These are phyloP conservation scores for Nineta flava DNA, from an alignment of 2,888 invertebrate genomes.

Conservation along the genomic window DNA sequence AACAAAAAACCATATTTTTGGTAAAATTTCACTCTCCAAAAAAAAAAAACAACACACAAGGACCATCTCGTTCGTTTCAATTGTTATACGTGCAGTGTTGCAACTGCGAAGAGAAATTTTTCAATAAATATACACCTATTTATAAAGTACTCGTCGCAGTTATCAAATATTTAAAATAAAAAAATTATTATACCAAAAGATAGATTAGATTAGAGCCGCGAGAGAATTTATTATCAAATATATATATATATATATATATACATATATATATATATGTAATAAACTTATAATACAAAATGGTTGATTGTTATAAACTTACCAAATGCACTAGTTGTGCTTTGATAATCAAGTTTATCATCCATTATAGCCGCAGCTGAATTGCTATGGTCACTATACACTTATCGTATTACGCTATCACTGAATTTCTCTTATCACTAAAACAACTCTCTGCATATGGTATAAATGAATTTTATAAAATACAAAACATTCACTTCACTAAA, in stretches of 20 bases:
- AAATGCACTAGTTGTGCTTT: conserved; percentile 1
- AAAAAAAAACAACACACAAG: no score
- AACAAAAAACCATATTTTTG: no score
- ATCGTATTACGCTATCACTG: neutral
- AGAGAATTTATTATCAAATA: neutral
- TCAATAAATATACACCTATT: neutral
- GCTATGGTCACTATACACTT: no score
- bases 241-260: neutral
- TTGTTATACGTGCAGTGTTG: neutral
- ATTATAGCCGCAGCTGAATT: neutral
- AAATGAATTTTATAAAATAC: no score
- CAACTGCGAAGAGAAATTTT: neutral
- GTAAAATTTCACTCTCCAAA: no score
- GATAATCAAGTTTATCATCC: conserved; percentile 2
- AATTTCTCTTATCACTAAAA: conserved; percentile 1
- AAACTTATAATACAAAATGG: no score
- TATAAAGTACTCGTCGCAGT: neutral
- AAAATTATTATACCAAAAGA: neutral
- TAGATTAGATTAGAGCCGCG: conserved; percentile 3
- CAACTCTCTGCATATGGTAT: no score
- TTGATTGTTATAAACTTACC: neutral
- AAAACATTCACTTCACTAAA: no score
- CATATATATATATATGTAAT: no score
- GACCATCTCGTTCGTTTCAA: no score
- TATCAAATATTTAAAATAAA: conserved; percentile 1